Evolutionary conservation across 2,888 invertebrate genomes (phyloP), one percentile per base, ranked within the genome.

Genomic region (Pediacus dermestoides): DNA sequence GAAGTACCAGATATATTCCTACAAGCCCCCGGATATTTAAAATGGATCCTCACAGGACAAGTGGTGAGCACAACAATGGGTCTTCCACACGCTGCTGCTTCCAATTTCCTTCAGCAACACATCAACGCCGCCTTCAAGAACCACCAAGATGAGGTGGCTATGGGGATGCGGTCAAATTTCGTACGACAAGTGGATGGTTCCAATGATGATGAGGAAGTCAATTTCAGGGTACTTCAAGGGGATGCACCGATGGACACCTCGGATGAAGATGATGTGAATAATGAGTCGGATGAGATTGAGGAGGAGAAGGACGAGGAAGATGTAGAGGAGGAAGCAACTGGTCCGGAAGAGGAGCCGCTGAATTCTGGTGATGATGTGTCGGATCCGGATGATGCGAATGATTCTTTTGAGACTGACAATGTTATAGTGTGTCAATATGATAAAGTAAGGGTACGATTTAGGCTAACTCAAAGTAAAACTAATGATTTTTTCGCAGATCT

Each of bases 401-500:
- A 52, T 39, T 78, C 96, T 67, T 97, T 97, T 74, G 97, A 97
- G 60, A 95, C 96, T 34, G 97, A 99, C 57, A 97, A 99, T 77
- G 95, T 99, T 40, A 93, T 99, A 48, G 97, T 99, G 42, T 99
- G 99, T 70, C 97, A 99, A 71, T 99, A 96, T 73, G 99, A 99
- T 73, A 99, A 99, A 46, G 55, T 55, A 30, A 22, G 23, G n/a
- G n/a, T n/a, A n/a, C n/a, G n/a, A 16, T 27, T 26, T 11, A 12
- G 26, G 26, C 6, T 4, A 12, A n/a, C 13, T n/a, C 15, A 15
- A 7, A 28, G 3, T 21, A 12, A 13, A 11, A 3, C 18, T 43
- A 22, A 8, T 2, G 14, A 4, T 26, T 34, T 8, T 13, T 34
- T 51, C 40, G 9, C 36, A 55, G 90, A 95, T 97, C 45, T 94